phyloP scores from a whole-genome alignment of 2,113 vertebrate species.

The Gymnocephalus cernua region DNA sequence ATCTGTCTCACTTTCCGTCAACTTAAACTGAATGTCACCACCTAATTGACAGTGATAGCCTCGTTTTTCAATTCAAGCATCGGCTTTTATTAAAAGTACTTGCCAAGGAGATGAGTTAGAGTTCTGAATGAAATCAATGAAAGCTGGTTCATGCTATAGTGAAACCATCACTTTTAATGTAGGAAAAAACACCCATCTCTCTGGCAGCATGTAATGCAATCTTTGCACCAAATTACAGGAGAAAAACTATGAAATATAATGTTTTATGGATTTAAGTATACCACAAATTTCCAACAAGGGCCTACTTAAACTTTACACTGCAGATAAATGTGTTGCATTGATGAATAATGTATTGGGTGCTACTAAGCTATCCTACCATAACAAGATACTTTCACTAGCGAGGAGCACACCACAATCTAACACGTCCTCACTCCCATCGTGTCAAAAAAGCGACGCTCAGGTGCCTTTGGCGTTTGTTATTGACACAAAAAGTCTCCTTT shows the following conservation, averaged over 20 bases:
- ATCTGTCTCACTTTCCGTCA: not conserved
- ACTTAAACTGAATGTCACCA: not conserved
- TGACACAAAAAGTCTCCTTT: too few species aligned
- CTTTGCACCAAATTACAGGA: not conserved
- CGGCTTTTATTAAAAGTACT: constrained; percentile 27
- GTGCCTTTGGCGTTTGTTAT: too few species aligned
- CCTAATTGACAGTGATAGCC: not conserved
- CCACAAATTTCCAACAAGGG: too few species aligned
- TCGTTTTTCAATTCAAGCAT: not conserved
- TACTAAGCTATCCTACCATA: too few species aligned
- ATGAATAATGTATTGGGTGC: too few species aligned
- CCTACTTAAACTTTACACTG: not conserved
- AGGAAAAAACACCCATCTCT: not conserved
- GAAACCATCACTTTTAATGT: not conserved
- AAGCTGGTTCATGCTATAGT: not conserved
- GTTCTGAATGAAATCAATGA: constrained; percentile 15
- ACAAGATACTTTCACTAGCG: too few species aligned
- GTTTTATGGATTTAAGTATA: too few species aligned
- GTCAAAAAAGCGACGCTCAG: too few species aligned
- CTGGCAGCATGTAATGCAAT: not conserved
- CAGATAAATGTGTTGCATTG: too few species aligned
- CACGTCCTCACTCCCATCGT: too few species aligned
- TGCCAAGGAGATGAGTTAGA: not conserved
- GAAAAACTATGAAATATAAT: not conserved
- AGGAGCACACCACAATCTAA: too few species aligned